phyloP scores from a whole-genome alignment of 2,888 invertebrate species.

The Aleiodes testaceus region DNA sequence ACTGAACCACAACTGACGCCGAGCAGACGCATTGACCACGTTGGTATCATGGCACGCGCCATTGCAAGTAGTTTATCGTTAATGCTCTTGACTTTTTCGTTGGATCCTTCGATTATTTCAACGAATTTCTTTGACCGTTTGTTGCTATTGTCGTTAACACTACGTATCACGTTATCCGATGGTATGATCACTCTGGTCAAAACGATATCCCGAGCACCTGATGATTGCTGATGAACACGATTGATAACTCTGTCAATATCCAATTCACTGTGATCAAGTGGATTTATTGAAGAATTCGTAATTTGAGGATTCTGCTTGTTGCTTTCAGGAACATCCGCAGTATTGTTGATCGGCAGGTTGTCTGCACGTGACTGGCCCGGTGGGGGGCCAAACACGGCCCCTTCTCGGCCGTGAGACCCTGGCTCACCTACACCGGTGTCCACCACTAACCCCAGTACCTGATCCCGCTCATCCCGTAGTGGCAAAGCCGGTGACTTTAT shows the following conservation, averaged over 20 bases:
- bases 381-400: constrained; percentile 65
- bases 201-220: constrained; percentile 35
- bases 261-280: constrained; percentile 2
- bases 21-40: constrained; percentile 65
- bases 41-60: constrained; percentile 67
- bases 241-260: neutral
- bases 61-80: constrained; percentile 66
- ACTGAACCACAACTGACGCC: constrained; percentile 69
- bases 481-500: constrained; percentile 63
- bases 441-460: constrained; percentile 66
- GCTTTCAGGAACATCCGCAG: neutral
- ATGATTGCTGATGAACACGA: constrained; percentile 22
- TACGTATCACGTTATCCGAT: constrained; percentile 39
- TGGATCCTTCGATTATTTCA: constrained; percentile 63
- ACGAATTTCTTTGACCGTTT: constrained; percentile 50
- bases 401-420: constrained; percentile 59
- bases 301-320: constrained; percentile 1
- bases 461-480: constrained; percentile 65
- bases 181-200: constrained; percentile 47
- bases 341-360: constrained; percentile 32
- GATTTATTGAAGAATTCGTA: constrained; percentile 13
- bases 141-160: neutral
- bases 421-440: constrained; percentile 59
- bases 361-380: constrained; percentile 62
- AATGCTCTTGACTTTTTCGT: constrained; percentile 62